phyloP scores from a whole-genome alignment of 2,888 invertebrate genomes.

The Hoplodrina ambigua region DNA sequence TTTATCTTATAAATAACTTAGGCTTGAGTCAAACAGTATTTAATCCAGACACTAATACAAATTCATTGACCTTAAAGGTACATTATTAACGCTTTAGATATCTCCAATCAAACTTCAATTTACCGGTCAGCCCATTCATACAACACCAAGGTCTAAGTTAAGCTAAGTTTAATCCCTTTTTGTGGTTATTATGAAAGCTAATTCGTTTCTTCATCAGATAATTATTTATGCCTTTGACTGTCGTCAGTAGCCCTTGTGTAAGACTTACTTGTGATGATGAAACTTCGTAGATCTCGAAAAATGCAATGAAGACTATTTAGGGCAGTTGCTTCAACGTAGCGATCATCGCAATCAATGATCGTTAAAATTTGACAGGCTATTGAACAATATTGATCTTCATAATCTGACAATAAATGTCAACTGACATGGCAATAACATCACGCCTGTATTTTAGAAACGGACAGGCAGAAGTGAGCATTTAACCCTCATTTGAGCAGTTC shows the following conservation, averaged over 20 bases:
- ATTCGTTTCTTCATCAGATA: conserved; percentile 54
- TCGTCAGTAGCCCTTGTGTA: conserved; percentile 55
- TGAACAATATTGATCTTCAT: conserved; percentile 31
- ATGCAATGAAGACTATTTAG: conserved; percentile 49
- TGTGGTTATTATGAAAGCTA: conserved; percentile 44
- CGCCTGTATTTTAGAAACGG: no score
- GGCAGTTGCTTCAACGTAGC: conserved; percentile 51
- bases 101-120: conserved; percentile 27
- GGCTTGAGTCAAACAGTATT: conserved; percentile 7
- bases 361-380: conserved; percentile 34
- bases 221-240: conserved; percentile 59
- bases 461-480: no score
- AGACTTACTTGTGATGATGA: conserved; percentile 35
- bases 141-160: conserved; percentile 43
- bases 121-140: conserved; percentile 21
- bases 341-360: conserved; percentile 39
- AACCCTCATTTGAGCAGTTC: no score
- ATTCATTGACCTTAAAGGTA: conserved; percentile 4
- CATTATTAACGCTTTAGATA: conserved; percentile 28
- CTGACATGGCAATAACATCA: neutral
- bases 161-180: conserved; percentile 51
- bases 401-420: conserved; percentile 8
- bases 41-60: neutral
- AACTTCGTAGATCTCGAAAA: conserved; percentile 50
- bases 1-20: neutral